Evolutionary conservation across 1,140 invertebrate species (phyloP), one percentile per base, ranked within the genome.

Genomic region (Drosophila repleta): DNA sequence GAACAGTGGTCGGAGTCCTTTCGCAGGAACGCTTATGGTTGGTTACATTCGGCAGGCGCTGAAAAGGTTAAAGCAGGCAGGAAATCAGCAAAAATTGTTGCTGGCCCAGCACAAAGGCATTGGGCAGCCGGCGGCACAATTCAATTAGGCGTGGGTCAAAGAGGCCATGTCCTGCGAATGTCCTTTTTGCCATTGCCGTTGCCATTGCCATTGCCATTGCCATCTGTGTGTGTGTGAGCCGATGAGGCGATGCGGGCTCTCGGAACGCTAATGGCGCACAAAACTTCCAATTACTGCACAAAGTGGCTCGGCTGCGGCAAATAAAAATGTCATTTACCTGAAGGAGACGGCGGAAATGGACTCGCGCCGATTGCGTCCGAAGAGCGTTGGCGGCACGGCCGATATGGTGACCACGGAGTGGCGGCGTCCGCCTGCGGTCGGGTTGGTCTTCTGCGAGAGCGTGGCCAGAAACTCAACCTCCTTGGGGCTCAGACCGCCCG

Each of bases 361-460:
- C 92, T 96, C 96, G n/a, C 96, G 94, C 10, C 96, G 94, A 79
- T 94, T 95, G 49, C 95, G 93, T 1, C 96, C 95, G 68, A 96
- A 96, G 1, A 96, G 91, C 10, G 95, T 93, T 39, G 94, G 93
- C 10, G 96, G 96, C 39, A 96, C 95, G 78, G 94, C 94, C 4
- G 95, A 96, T 79, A 97, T 97, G 60, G 96, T 96, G 8, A 97
- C 96, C 45, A 97, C 96, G 18, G 96, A 96, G 91, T 97, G 96
- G 57, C 96, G 93, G 61, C 96, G 92, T 0, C 96, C 96, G 1
- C 96, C 96, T 0, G 95, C 93, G 53, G 94, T 93, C 1, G 96
- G 88, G 74, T 83, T 80, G 60, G 68, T 66, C 74, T 88, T 91
- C 64, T 91, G 84, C 66, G 85, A 92, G 63, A 92, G 87, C 78